phyloP scores from a whole-genome alignment of 2,113 vertebrate genomes.

The Nestor notabilis region DNA sequence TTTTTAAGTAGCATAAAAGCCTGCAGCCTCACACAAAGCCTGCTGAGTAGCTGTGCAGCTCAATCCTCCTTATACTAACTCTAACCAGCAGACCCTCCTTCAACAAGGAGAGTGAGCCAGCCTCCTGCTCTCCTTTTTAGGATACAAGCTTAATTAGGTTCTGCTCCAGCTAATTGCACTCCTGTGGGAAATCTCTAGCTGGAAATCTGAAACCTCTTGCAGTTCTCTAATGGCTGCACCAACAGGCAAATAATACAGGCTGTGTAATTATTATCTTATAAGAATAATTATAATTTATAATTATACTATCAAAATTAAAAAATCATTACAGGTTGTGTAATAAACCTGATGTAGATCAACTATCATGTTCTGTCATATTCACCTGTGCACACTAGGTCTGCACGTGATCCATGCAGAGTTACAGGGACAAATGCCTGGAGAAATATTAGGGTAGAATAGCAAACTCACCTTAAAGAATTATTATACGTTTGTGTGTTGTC shows the following conservation, averaged over 20 bases:
- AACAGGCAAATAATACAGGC: neutral
- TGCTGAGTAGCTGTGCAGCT: neutral
- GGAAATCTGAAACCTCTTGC: neutral
- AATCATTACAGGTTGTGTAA: neutral
- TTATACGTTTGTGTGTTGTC: neutral
- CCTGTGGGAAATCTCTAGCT: neutral
- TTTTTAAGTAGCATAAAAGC: neutral
- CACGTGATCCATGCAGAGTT: neutral
- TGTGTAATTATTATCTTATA: neutral
- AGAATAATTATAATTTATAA: neutral
- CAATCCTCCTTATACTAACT: neutral
- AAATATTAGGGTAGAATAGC: neutral
- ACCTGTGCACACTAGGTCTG: neutral
- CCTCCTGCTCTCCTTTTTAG: neutral
- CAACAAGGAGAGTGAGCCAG: rapidly evolving
- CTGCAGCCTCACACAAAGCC: neutral
- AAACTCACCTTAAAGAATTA: neutral
- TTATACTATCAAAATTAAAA: neutral
- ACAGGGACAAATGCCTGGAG: neutral
- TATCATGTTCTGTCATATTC: neutral
- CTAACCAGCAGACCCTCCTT: neutral
- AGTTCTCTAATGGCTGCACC: neutral
- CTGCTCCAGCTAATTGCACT: neutral
- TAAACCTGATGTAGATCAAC: neutral
- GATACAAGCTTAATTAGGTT: neutral